phyloP scores from a whole-genome alignment of 2,113 vertebrate genomes.

The Python bivittatus region DNA sequence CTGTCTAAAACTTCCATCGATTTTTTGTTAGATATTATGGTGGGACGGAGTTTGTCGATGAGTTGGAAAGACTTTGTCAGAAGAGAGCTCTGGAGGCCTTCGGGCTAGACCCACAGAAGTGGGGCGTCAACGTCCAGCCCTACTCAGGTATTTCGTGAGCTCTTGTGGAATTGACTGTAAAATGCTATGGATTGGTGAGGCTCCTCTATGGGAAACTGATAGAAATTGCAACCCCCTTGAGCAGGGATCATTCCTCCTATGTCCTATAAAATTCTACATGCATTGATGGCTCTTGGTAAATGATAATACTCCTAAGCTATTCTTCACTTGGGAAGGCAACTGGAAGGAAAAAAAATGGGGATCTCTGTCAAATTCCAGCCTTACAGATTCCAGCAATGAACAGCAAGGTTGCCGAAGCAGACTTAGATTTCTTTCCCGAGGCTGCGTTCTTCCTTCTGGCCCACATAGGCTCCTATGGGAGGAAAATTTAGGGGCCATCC shows the following conservation, averaged over 20 bases:
- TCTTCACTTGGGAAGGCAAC: not conserved
- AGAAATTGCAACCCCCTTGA: not conserved
- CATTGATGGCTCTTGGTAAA: not conserved
- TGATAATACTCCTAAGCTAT: not conserved
- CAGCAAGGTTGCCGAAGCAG: too few species aligned
- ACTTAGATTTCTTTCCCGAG: too few species aligned
- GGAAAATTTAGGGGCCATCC: too few species aligned
- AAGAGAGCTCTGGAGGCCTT: conserved; percentile 87
- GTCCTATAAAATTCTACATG: not conserved
- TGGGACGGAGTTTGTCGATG: conserved; percentile 90
- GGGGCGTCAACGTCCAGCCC: conserved; percentile 96
- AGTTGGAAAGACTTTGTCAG: conserved; percentile 94
- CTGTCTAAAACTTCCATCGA: not conserved
- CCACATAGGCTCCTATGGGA: too few species aligned
- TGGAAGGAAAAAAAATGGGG: not conserved
- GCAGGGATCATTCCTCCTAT: not conserved
- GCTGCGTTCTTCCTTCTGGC: too few species aligned
- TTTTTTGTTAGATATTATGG: conserved; percentile 85
- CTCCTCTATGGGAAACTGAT: not conserved
- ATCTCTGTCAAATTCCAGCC: not conserved
- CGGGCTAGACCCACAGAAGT: conserved; percentile 82
- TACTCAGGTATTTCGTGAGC: conserved; percentile 84
- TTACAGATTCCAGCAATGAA: not conserved
- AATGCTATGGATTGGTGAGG: not conserved
- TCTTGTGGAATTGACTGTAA: not conserved